Percentiles rank a stretch among this genome's conserved stretches.
These are phyloP conservation scores for Meteorus colon DNA, from an alignment of 2,888 invertebrate genomes.

Conservation along the genomic window DNA sequence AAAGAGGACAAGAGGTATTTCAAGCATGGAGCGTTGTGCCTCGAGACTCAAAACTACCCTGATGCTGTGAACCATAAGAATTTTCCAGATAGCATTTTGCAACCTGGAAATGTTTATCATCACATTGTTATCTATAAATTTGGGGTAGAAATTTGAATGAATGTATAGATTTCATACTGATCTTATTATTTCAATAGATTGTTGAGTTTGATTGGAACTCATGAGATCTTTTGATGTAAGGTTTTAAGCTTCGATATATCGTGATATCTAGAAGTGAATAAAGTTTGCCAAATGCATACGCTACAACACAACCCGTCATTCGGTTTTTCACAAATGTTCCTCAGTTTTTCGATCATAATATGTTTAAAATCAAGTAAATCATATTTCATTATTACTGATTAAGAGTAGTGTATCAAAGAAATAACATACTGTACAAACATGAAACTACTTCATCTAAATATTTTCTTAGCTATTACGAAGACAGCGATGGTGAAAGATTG, in stretches of 20 bases:
- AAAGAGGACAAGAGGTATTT: conserved; percentile 82
- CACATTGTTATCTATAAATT: conserved; percentile 86
- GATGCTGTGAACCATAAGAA: conserved; percentile 89
- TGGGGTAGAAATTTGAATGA: conserved; percentile 70
- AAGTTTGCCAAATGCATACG: neutral
- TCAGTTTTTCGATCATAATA: neutral
- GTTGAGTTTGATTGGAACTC: neutral
- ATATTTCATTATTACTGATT: neutral
- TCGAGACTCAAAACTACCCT: conserved; percentile 95
- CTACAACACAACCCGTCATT: too few relatives aligned
- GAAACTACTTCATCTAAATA: neutral
- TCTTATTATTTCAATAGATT: neutral
- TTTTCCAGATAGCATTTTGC: conserved; percentile 83
- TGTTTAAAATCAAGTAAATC: neutral
- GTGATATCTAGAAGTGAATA: neutral
- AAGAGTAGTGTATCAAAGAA: neutral
- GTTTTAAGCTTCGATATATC: neutral
- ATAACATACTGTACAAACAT: neutral
- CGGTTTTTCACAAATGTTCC: neutral
- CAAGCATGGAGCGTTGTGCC: conserved; percentile 87
- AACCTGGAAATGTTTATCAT: conserved; percentile 82
- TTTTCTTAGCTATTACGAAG: conserved; percentile 47
- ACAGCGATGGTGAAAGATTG: conserved; percentile 70
- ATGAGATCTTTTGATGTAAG: neutral
- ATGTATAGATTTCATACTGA: conserved; percentile 18